Evolutionary conservation across 1,140 invertebrate species (phyloP), one percentile per base, ranked within the genome.

Genomic region (Wiebesia pumilae): DNA sequence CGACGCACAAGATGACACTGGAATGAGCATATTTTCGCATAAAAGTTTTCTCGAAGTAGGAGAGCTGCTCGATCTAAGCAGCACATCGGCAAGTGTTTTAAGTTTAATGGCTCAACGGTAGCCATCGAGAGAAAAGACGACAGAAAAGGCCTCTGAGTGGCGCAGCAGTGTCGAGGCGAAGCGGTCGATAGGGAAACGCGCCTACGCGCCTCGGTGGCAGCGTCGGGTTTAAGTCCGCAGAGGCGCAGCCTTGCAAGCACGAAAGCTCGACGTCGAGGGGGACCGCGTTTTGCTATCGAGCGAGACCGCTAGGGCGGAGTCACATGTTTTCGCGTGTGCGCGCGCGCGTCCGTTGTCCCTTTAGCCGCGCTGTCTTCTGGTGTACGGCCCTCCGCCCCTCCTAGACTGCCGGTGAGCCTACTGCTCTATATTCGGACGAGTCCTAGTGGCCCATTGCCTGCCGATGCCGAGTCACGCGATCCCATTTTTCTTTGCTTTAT

Each of bases 271-370:
- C 87, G 90, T 90, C 89, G 91, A 91, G 91, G 92, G 90, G 91
- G 91, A 92, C 69, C 92, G 89, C 90, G 91, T 90, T 92, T 92
- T 89, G 90, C 90, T 93, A 93, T 93, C 91, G 92, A 93, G 91
- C 93, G 92, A 89, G 54, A 75, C 81, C 38, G 79, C 54, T 86
- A 86, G 85, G 85, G 85, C 85, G 80, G 79, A 81, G 85, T 86
- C 85, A 21, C 27, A 51, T 84, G 35, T 10, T 27, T 77, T 0
- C 14, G n/a, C 65, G 12, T 40, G 67, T 62, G 2, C 35, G 19
- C n/a, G 12, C n/a, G 33, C 35, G 69, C 54, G 35, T 58, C 21
- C 14, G 62, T 33, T 54, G 40, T 83, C 81, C 67, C 21, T 83
- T 33, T 81, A 19, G 21, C 67, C 40, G 30, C 14, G 40, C 38